Evolutionary conservation across 1,140 invertebrate genomes (phyloP).

Genomic region (Papilio polytes): DNA sequence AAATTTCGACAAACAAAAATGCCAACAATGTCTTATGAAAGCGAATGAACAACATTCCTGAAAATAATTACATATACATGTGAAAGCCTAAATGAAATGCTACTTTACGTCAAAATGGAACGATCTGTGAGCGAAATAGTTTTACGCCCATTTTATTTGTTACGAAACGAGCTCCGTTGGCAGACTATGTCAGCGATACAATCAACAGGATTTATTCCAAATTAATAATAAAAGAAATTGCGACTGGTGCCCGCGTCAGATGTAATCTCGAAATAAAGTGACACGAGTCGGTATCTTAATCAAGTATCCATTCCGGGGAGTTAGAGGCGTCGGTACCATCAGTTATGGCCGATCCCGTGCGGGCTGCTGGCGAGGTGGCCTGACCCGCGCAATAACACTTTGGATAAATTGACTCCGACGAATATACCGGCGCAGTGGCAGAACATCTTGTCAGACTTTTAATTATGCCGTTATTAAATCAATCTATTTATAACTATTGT

Average conservation of each 20-base stretch:
- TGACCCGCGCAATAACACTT: conserved; percentile 78
- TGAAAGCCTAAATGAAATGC: conserved; percentile 16
- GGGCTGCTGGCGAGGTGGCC: conserved; percentile 66
- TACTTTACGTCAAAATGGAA: conserved; percentile 3
- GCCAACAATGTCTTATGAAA: conserved; percentile 12
- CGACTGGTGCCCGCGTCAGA: conserved; percentile 67
- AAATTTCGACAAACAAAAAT: conserved; percentile 4
- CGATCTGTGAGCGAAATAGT: conserved; percentile 30
- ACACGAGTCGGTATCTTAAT: conserved; percentile 77
- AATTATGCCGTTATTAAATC: conserved; percentile 40
- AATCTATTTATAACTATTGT: conserved; percentile 10
- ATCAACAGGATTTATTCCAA: conserved; percentile 71
- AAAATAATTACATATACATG: conserved; percentile 21
- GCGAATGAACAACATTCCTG: conserved; percentile 5
- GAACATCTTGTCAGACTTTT: conserved; percentile 53
- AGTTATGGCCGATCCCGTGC: conserved; percentile 73
- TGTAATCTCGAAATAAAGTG: conserved; percentile 77
- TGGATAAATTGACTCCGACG: conserved; percentile 77
- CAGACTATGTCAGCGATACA: conserved; percentile 44
- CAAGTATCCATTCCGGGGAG: conserved; percentile 75
- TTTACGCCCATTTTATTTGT: conserved; percentile 34
- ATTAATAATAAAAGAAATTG: conserved; percentile 76
- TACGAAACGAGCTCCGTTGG: conserved; percentile 34
- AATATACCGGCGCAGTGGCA: conserved; percentile 66
- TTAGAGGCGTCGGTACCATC: conserved; percentile 65